Conservation (phyloP, 2,888 invertebrate genomes). For the Lydus trimaculatus region DNA sequence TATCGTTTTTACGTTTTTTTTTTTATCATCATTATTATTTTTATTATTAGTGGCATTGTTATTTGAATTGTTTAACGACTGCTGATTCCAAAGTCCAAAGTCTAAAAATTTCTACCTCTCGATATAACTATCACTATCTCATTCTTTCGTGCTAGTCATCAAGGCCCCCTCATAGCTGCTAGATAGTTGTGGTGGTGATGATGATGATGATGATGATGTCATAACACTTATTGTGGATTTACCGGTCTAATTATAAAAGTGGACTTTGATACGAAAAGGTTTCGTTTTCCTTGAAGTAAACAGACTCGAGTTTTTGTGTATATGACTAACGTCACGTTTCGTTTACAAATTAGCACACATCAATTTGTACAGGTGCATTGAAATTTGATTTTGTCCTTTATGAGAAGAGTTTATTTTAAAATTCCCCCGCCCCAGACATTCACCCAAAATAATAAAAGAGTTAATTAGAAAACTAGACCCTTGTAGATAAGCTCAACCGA, state of each 20-base stretch:
- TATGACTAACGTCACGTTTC: constrained; percentile 1
- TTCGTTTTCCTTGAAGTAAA: background rate
- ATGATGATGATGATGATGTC: background rate
- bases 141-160: background rate
- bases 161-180: background rate
- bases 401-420: too few relatives aligned
- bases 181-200: too few relatives aligned
- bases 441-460: too few relatives aligned
- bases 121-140: background rate
- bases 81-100: constrained; percentile 5
- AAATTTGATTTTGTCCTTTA: too few relatives aligned
- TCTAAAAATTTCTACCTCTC: background rate
- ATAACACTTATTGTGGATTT: background rate
- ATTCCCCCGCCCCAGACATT: too few relatives aligned
- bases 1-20: background rate
- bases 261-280: background rate
- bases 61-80: background rate
- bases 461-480: too few relatives aligned
- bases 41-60: background rate
- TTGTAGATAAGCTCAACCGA: too few relatives aligned
- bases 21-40: background rate
- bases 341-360: background rate
- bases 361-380: background rate
- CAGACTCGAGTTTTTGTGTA: background rate
- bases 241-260: constrained; percentile 2